Conservation (phyloP, 1,140 invertebrate genomes). For the Hyles vespertilio region DNA sequence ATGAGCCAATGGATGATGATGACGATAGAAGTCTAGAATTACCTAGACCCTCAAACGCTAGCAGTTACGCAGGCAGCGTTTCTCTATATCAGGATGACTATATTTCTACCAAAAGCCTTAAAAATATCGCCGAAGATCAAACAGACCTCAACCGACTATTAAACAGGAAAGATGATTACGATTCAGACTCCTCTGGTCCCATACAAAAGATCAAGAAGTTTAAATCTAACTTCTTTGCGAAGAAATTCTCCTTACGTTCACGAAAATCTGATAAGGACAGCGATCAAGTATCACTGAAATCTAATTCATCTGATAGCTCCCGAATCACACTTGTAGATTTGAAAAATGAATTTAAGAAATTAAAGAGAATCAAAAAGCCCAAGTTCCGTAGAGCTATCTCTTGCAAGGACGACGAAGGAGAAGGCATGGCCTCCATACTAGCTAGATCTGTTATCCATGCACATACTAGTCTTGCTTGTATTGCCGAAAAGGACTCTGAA, state of each 20-base stretch:
- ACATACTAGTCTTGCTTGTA: constrained; percentile 78
- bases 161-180: constrained; percentile 42
- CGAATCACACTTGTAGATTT: constrained; percentile 63
- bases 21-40: constrained; percentile 54
- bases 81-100: constrained; percentile 63
- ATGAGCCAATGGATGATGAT: constrained; percentile 58
- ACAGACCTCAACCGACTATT: constrained; percentile 55
- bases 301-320: constrained; percentile 63
- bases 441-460: constrained; percentile 79
- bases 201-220: constrained; percentile 57
- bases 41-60: constrained; percentile 36
- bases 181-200: constrained; percentile 46
- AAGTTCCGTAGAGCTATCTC: constrained; percentile 73
- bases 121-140: constrained; percentile 61
- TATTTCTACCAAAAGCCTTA: constrained; percentile 50
- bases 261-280: constrained; percentile 52
- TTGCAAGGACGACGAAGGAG: constrained; percentile 77
- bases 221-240: constrained; percentile 54
- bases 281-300: constrained; percentile 59
- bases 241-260: constrained; percentile 39
- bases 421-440: constrained; percentile 79
- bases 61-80: constrained; percentile 49
- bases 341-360: constrained; percentile 65
- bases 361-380: constrained; percentile 65
- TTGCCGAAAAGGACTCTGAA: constrained; percentile 76